Evolutionary conservation across 2,888 invertebrate species (phyloP).

Genomic region (Synergus itoensis): DNA sequence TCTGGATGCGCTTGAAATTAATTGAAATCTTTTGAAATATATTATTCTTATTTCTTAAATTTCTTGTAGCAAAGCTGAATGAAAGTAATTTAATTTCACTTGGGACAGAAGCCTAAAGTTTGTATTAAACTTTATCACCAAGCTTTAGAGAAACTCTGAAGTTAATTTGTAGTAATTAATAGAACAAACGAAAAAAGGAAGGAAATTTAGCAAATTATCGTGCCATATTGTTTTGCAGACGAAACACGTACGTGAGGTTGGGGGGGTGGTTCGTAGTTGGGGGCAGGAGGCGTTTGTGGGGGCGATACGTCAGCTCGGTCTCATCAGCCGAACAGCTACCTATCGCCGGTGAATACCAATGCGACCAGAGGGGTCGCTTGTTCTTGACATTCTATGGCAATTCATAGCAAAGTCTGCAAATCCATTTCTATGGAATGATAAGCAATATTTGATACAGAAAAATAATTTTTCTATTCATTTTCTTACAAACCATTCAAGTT

Average conservation of each 20-base stretch:
- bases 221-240: slow-evolving; percentile 34
- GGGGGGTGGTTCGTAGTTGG: not conserved
- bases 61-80: no score
- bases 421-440: slow-evolving; percentile 1
- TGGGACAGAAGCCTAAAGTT: not conserved
- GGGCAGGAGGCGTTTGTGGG: slow-evolving; percentile 34
- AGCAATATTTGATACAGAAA: not conserved
- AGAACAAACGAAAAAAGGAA: slow-evolving; percentile 5
- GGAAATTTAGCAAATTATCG: not conserved
- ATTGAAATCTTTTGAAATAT: no score
- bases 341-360: slow-evolving; percentile 52
- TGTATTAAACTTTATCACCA: not conserved
- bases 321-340: slow-evolving; percentile 19
- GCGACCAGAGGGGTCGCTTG: slow-evolving; percentile 27
- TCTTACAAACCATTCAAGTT: no score
- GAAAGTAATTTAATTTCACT: no score
- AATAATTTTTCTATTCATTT: not conserved
- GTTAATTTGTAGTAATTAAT: not conserved
- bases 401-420: slow-evolving; percentile 45
- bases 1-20: no score
- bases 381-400: slow-evolving; percentile 20
- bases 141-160: not conserved
- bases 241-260: slow-evolving; percentile 29
- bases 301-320: slow-evolving; percentile 14
- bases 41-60: no score